Conservation (phyloP, 2,888 invertebrate genomes). For the Chymomyza fuscimana region DNA sequence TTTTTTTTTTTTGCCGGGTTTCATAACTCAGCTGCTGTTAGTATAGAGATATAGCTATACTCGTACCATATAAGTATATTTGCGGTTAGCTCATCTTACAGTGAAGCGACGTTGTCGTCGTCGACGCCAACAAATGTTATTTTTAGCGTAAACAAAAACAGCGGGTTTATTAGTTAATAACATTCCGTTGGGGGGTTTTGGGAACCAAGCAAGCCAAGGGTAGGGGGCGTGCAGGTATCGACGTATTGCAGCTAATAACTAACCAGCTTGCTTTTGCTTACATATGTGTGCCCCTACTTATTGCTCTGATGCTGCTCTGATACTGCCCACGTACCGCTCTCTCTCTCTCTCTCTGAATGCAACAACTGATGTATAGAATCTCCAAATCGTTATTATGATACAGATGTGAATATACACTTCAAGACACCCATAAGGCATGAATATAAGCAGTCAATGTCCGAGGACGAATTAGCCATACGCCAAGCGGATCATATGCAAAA, state of each 20-base stretch:
- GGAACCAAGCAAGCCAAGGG: neutral
- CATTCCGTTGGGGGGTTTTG: neutral
- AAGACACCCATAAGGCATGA: slow-evolving; percentile 92
- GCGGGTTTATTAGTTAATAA: slow-evolving; percentile 6
- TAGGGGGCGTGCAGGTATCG: neutral
- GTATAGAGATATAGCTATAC: too few species aligned
- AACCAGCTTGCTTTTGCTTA: slow-evolving; percentile 3
- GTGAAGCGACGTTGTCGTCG: neutral
- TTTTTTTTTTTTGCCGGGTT: slow-evolving; percentile 26
- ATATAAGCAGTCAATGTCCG: slow-evolving; percentile 91
- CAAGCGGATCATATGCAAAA: slow-evolving; percentile 95
- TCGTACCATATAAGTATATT: slow-evolving; percentile 18
- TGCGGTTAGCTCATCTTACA: slow-evolving; percentile 68
- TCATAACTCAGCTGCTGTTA: slow-evolving; percentile 48
- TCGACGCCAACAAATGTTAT: slow-evolving; percentile 1
- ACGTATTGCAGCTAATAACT: neutral
- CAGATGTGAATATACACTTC: slow-evolving; percentile 96
- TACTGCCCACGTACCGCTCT: neutral
- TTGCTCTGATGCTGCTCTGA: neutral
- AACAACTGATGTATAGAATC: slow-evolving; percentile 83
- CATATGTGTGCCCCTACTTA: slow-evolving; percentile 9
- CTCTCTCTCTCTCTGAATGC: slow-evolving; percentile 6
- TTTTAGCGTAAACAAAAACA: slow-evolving; percentile 34
- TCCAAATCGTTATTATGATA: slow-evolving; percentile 92
- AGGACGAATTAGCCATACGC: slow-evolving; percentile 91